Percentiles rank a stretch among this genome's conserved stretches.
Conservation (phyloP, 2,113 vertebrate genomes). For the Anhinga anhinga region DNA sequence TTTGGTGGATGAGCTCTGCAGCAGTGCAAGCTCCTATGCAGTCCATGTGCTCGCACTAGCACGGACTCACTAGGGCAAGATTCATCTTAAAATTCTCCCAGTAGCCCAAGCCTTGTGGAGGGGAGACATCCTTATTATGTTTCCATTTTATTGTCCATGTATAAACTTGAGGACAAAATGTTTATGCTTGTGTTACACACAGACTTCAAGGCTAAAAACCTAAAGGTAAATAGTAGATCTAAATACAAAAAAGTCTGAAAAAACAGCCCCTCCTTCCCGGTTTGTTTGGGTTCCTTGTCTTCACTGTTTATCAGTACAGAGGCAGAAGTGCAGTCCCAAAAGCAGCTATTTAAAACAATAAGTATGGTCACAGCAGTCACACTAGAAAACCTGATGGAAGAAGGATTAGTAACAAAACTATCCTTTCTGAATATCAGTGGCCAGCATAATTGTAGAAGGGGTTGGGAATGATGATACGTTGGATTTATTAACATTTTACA, state of each 20-base stretch:
- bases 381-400: not conserved
- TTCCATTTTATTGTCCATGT: not conserved
- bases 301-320: not conserved
- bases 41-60: not conserved
- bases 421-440: not conserved
- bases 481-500: not conserved
- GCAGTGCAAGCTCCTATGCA: not conserved
- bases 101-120: not conserved
- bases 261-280: not conserved
- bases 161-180: not conserved
- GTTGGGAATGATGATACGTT: accelerated
- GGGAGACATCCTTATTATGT: not conserved
- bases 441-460: not conserved
- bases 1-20: not conserved
- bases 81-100: not conserved
- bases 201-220: not conserved
- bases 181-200: not conserved
- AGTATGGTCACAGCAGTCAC: not conserved
- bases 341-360: not conserved
- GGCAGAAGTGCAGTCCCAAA: not conserved
- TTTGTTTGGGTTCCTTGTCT: not conserved
- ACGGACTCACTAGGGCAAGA: not conserved
- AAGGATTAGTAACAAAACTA: not conserved
- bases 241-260: not conserved
- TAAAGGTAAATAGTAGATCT: not conserved